Conservation (phyloP, 2,113 vertebrate species). For the Prunella fulvescens region DNA sequence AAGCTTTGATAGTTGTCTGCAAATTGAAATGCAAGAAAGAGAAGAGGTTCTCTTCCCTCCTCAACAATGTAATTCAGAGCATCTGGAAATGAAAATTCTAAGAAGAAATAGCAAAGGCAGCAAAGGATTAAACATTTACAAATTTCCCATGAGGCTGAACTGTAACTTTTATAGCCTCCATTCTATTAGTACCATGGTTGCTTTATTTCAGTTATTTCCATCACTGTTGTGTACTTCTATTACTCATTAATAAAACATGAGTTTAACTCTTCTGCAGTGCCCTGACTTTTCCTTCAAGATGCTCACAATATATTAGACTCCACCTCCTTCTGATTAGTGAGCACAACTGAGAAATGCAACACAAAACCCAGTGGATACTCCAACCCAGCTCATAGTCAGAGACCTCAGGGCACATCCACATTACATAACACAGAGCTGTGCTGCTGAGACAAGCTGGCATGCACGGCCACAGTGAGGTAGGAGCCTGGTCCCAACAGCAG, state of each 20-base stretch:
- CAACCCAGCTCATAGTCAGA: background rate
- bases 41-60: background rate
- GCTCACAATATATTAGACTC: background rate
- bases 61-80: background rate
- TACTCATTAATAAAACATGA: background rate
- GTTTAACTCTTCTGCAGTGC: background rate
- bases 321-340: background rate
- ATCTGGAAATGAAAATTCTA: background rate
- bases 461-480: background rate
- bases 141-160: background rate
- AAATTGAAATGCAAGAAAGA: background rate
- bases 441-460: background rate
- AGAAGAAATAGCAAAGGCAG: background rate
- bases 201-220: background rate
- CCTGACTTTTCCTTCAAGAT: background rate
- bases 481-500: background rate
- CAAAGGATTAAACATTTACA: background rate
- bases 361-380: background rate
- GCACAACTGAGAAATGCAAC: background rate
- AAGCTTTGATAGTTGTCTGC: background rate
- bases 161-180: background rate
- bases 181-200: background rate
- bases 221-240: background rate
- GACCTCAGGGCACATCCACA: background rate
- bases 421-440: accelerated